Evolutionary conservation across 1,140 invertebrate genomes (phyloP).

Genomic region (Trichogramma pretiosum): DNA sequence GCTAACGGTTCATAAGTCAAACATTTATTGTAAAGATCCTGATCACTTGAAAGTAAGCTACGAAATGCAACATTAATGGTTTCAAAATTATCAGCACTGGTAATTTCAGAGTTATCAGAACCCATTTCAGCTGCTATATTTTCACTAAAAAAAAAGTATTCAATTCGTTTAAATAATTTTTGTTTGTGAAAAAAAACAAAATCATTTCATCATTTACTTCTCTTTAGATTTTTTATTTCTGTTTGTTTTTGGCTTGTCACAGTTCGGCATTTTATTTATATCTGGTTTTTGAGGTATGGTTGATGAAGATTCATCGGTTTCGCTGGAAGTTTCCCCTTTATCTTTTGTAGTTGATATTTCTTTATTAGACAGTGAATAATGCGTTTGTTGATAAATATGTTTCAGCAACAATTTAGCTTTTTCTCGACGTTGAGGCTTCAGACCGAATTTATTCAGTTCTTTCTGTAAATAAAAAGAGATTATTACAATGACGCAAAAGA

Average conservation of each 20-base stretch:
- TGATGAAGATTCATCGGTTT: slow-evolving; percentile 23
- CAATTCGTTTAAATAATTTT: no score
- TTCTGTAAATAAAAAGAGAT: no score
- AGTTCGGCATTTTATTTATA: background rate
- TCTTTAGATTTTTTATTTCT: no score
- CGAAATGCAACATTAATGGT: slow-evolving; percentile 30
- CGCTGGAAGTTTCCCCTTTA: slow-evolving; percentile 12
- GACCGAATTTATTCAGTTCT: slow-evolving; percentile 42
- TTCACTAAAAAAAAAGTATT: background rate
- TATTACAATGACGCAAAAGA: no score
- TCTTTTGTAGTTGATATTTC: slow-evolving; percentile 9
- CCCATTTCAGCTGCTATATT: slow-evolving; percentile 24
- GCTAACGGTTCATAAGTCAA: slow-evolving; percentile 45
- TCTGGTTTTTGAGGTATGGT: slow-evolving; percentile 19
- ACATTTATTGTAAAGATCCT: slow-evolving; percentile 37
- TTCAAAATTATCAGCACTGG: slow-evolving; percentile 7
- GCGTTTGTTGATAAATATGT: slow-evolving; percentile 44
- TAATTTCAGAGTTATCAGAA: slow-evolving; percentile 18
- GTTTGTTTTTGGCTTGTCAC: no score
- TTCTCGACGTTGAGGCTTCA: slow-evolving; percentile 37
- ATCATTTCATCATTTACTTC: no score
- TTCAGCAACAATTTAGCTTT: slow-evolving; percentile 41
- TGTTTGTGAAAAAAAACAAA: no score
- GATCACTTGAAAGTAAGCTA: slow-evolving; percentile 30
- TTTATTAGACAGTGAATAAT: slow-evolving; percentile 33